phyloP scores from a whole-genome alignment of 2,797 vertebrate genomes.

The Muscicapa comitata region DNA sequence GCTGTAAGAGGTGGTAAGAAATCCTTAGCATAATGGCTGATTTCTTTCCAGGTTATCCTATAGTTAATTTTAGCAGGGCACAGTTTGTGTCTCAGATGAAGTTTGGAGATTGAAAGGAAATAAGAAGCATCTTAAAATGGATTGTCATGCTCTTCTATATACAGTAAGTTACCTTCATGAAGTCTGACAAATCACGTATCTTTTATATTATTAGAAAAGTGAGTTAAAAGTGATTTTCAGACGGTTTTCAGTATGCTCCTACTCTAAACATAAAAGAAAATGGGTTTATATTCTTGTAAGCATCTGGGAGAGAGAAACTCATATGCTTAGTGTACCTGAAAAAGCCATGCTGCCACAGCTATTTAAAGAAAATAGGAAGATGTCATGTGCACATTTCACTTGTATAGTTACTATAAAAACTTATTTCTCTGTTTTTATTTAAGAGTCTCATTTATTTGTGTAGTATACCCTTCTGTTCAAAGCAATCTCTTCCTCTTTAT shows the following conservation, averaged over 20 bases:
- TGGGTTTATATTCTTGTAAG: neutral
- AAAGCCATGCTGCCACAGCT: neutral
- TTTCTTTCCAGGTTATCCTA: neutral
- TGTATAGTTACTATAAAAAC: neutral
- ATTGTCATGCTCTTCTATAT: neutral
- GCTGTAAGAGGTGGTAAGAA: neutral
- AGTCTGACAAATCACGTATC: neutral
- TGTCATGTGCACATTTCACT: neutral
- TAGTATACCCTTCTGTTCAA: neutral
- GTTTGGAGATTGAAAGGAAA: neutral
- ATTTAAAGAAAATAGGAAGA: neutral
- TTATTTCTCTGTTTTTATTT: neutral
- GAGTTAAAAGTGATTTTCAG: neutral
- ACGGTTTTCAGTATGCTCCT: neutral
- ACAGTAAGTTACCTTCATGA: neutral
- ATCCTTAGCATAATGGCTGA: neutral
- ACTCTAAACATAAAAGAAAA: neutral
- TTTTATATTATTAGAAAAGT: neutral
- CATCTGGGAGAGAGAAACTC: neutral
- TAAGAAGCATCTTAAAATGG: neutral
- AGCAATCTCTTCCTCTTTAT: neutral
- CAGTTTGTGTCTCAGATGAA: neutral
- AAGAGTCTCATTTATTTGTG: neutral
- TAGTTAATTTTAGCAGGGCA: accelerated
- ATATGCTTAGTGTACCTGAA: neutral